Evolutionary conservation across 2,113 vertebrate genomes (phyloP), one percentile per base, ranked within the genome.

Genomic region (Zingel zingel): DNA sequence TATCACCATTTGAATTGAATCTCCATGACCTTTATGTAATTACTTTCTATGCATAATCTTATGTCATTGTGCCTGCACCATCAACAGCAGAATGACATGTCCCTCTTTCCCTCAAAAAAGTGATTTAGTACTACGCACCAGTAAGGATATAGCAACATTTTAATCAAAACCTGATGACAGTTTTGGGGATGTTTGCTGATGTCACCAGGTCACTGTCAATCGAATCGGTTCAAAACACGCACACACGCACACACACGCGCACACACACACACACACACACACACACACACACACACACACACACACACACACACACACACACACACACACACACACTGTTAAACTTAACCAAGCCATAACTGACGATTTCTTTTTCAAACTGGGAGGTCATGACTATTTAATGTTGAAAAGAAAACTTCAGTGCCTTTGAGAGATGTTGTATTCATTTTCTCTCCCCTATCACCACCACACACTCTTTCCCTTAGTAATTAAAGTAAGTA

Each of bases 11-110:
- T 27, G 9, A 56, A 72, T 56, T 11, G 43, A 53, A 63, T 71
- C 51, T 61, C 47, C 21, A 0, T 84, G 86, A 90, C 85, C 78
- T 90, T 81, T 79, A 77, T 48, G 15, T 81, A 79, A 71, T 79
- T 45, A 50, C 56, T 83, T 71, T 48, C 48, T 74, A 3, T 74
- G 81, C 59, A 43, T 87, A 23, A 15, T 61, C 79, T 43, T 48
- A 67, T 68, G 56, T 36, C 43, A 77, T 2, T 78, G 58, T 30
- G 10, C 18, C 45, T 27, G 21, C 25, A 45, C 16, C 48, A 39
- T 62, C 45, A 80, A 51, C 71, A 53, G n/a, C 74, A 27, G 63
- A 21, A n/a, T 73, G n/a, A 64, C 58, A 53, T 19, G 33, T 47
- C 19, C 56, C 48, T n/a, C 48, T 57, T 27, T 58, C 27, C 16